These are phyloP conservation scores for Crotophaga sulcirostris DNA, from an alignment of 2,113 vertebrate species.

Conservation along the genomic window DNA sequence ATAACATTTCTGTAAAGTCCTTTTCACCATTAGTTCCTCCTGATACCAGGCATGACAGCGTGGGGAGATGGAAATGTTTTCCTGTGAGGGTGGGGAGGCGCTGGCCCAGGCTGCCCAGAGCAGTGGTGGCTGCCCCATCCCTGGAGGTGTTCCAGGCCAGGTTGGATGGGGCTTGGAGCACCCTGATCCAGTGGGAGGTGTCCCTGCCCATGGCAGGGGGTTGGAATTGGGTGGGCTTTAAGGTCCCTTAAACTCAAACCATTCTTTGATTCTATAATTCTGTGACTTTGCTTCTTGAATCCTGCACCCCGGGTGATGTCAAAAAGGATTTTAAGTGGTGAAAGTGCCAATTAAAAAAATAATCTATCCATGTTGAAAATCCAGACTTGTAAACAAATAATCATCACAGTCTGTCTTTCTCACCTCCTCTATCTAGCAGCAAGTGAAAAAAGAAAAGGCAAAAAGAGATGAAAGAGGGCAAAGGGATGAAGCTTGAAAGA, in stretches of 20 bases:
- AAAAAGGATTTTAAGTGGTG: not conserved
- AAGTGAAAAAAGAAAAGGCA: not conserved
- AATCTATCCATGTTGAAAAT: not conserved
- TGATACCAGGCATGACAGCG: not conserved
- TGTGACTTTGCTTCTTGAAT: not conserved
- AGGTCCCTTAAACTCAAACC: no score
- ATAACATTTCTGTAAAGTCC: not conserved
- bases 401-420: rapidly evolving
- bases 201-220: no score
- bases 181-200: no score
- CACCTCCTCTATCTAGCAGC: not conserved
- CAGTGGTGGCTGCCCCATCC: no score
- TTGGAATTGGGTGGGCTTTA: no score
- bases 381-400: not conserved
- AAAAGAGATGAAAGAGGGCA: not conserved
- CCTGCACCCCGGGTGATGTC: not conserved
- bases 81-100: no score
- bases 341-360: not conserved
- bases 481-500: not conserved
- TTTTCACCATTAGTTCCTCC: not conserved
- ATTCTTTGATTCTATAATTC: no score
- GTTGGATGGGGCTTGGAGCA: no score
- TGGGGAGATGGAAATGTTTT: not conserved
- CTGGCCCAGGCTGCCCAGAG: no score
- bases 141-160: no score